phyloP scores from a whole-genome alignment of 1,140 invertebrate species.

The Venustaconcha ellipsiformis region DNA sequence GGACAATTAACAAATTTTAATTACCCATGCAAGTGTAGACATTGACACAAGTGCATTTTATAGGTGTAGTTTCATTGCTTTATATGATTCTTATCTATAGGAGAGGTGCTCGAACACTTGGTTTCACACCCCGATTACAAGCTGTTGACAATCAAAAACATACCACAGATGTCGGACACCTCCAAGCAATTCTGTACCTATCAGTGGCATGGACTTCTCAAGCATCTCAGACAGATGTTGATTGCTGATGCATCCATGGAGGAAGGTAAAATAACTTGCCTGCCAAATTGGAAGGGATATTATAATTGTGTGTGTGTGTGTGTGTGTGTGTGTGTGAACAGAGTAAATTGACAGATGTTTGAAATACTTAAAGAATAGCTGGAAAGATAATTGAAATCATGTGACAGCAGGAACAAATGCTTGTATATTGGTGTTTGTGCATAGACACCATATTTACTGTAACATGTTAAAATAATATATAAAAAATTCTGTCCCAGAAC shows the following conservation, averaged over 20 bases:
- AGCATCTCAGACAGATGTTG: conserved; percentile 68
- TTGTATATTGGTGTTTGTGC: no score
- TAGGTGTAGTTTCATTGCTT: no score
- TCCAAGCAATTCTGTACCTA: conserved; percentile 62
- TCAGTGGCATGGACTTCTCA: conserved; percentile 66
- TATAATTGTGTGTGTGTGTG: background rate
- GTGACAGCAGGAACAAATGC: no score
- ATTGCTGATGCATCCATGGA: conserved; percentile 66
- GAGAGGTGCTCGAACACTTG: conserved; percentile 60
- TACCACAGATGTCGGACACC: conserved; percentile 66
- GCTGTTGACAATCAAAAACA: conserved; percentile 61
- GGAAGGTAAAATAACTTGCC: conserved; percentile 57
- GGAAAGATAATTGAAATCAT: no score
- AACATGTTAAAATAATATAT: no score
- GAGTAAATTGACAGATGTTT: background rate
- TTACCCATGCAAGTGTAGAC: no score
- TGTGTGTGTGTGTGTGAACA: background rate
- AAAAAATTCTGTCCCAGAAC: no score
- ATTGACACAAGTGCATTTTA: no score
- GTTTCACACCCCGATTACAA: conserved; percentile 66
- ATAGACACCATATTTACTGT: no score
- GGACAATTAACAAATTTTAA: no score
- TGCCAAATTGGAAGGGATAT: background rate
- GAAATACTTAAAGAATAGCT: no score
- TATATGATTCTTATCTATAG: conserved; percentile 39